Evolutionary conservation across 2,888 invertebrate genomes (phyloP).

Genomic region (Colletes collaris): DNA sequence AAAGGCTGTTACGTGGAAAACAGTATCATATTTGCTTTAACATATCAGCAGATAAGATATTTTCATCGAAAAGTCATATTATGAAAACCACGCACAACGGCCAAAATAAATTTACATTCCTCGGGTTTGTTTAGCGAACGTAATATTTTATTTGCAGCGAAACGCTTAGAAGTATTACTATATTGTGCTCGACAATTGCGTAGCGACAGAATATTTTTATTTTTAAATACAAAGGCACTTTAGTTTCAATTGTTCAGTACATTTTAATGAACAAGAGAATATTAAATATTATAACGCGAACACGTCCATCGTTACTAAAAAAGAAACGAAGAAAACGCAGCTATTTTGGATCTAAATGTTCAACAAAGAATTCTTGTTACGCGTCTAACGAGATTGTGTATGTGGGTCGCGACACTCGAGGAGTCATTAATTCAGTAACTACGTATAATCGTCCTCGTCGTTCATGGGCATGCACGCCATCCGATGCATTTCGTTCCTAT

Average conservation of each 20-base stretch:
- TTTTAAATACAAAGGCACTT: no score
- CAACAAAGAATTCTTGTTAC: constrained; percentile 14
- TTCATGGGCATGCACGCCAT: constrained; percentile 21
- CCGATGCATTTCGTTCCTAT: constrained; percentile 48
- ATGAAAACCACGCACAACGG: constrained; percentile 8
- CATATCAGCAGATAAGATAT: constrained; percentile 51
- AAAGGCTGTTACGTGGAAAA: constrained; percentile 17
- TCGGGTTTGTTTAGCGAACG: no score
- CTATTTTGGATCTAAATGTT: constrained; percentile 7
- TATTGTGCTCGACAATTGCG: no score
- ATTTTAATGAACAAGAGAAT: no score
- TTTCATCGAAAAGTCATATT: constrained; percentile 11
- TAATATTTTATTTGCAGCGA: no score
- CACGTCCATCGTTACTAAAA: no score
- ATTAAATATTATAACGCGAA: no score
- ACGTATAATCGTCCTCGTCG: constrained; percentile 36
- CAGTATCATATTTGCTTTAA: constrained; percentile 21
- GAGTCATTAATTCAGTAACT: constrained; percentile 36
- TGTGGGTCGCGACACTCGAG: background rate
- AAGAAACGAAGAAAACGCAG: background rate
- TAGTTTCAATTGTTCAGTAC: no score
- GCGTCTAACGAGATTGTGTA: constrained; percentile 14
- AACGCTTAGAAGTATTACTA: no score
- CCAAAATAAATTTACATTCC: background rate
- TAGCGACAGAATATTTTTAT: no score